Conservation (phyloP, 2,888 invertebrate species). For the Tetragonula carbonaria region DNA sequence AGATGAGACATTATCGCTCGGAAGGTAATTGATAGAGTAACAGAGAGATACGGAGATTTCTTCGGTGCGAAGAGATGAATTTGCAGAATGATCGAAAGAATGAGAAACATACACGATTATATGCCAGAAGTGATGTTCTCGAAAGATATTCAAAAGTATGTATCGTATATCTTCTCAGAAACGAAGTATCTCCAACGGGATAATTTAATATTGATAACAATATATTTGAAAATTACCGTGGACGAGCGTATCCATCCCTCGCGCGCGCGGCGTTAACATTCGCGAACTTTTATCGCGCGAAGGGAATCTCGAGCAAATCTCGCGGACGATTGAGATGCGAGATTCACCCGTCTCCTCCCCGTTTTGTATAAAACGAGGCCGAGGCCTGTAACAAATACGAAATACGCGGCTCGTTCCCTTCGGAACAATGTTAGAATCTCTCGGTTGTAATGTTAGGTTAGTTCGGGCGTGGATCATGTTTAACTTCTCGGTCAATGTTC, state of each 20-base stretch:
- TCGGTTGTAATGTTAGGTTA: background rate
- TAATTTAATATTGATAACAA: background rate
- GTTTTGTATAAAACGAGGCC: no score
- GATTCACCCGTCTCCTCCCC: background rate
- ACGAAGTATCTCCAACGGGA: background rate
- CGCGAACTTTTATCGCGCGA: background rate
- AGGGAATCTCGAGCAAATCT: constrained; percentile 7
- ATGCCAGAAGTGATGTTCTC: no score
- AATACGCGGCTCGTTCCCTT: background rate
- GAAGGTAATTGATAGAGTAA: background rate
- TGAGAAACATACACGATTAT: no score
- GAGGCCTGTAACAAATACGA: background rate
- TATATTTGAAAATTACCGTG: background rate
- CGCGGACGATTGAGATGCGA: constrained; percentile 23
- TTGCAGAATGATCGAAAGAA: no score
- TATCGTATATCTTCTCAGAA: background rate
- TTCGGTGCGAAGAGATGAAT: no score
- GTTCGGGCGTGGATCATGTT: constrained; percentile 16
- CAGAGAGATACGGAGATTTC: no score
- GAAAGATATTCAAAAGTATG: background rate
- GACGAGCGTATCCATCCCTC: no score
- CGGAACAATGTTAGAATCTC: constrained; percentile 33
- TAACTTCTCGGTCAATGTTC: constrained; percentile 29
- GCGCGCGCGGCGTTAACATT: background rate
- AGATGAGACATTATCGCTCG: background rate